These are phyloP conservation scores for Cylas formicarius DNA, from an alignment of 1,140 invertebrate genomes.

Conservation along the genomic window DNA sequence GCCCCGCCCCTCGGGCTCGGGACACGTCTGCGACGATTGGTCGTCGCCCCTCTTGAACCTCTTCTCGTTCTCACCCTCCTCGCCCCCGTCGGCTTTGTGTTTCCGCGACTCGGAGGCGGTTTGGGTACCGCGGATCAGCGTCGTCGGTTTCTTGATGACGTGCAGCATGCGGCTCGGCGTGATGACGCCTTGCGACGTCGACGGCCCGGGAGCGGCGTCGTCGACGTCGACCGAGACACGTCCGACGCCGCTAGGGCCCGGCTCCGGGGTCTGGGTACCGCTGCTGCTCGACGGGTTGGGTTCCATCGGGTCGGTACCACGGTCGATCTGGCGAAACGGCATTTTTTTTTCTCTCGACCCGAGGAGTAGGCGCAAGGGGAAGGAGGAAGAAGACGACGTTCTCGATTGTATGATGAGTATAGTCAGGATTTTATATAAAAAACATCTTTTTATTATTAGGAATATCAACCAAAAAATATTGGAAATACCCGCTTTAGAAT, in stretches of 20 bases:
- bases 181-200: conserved; percentile 21
- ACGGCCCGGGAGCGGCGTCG: background rate
- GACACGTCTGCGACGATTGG: background rate
- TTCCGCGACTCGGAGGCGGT: conserved; percentile 24
- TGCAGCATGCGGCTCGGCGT: conserved; percentile 30
- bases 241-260: conserved; percentile 17
- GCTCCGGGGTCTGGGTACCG: conserved; percentile 27
- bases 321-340: conserved; percentile 48
- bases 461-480: no score
- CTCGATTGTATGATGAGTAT: no score
- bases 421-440: no score
- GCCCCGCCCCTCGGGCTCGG: no score
- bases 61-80: conserved; percentile 19
- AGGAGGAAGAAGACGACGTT: no score
- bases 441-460: no score
- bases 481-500: no score
- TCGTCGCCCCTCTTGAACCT: conserved; percentile 11
- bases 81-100: conserved; percentile 20
- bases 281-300: conserved; percentile 25
- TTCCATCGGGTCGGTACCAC: conserved; percentile 63
- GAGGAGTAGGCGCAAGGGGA: no score
- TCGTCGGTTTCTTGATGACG: conserved; percentile 24
- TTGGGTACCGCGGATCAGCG: conserved; percentile 27
- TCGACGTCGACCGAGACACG: no score
- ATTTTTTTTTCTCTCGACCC: no score